These are phyloP conservation scores for Cyprinus carpio DNA, from an alignment of 2,113 vertebrate genomes.

Conservation along the genomic window DNA sequence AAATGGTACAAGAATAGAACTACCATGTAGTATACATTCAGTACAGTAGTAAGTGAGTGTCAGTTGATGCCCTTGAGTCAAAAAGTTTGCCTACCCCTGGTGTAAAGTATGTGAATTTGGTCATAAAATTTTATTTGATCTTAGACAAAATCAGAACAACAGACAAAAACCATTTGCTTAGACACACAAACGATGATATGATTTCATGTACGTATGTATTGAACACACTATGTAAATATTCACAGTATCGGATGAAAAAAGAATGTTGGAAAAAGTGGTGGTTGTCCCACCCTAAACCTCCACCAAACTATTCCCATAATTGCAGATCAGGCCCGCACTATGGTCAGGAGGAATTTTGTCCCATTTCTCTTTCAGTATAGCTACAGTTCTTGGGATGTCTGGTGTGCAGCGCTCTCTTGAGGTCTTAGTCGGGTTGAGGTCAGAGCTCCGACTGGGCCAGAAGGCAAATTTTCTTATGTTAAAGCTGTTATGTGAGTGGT, in stretches of 20 bases:
- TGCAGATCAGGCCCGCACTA: neutral
- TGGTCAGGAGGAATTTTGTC: neutral
- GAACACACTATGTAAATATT: too few species aligned
- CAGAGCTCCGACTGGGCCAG: neutral
- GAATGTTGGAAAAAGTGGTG: neutral
- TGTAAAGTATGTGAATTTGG: too few species aligned
- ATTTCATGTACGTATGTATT: too few species aligned
- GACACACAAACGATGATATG: too few species aligned
- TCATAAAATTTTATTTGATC: too few species aligned
- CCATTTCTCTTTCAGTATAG: neutral
- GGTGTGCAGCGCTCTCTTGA: constrained; percentile 10
- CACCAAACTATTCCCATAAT: neutral
- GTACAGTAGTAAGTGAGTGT: too few species aligned
- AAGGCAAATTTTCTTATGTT: neutral
- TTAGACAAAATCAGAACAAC: too few species aligned
- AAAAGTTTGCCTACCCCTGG: too few species aligned
- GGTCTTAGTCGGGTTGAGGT: neutral
- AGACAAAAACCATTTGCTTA: too few species aligned
- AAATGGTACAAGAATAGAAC: too few species aligned
- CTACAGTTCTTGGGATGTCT: neutral
- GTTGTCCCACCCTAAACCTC: neutral
- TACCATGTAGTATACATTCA: too few species aligned
- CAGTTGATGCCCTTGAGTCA: too few species aligned
- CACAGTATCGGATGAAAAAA: neutral
- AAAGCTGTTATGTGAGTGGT: neutral